Evolutionary conservation across 1,140 invertebrate genomes (phyloP), one percentile per base, ranked within the genome.

Genomic region (Scaptomyza pallida): DNA sequence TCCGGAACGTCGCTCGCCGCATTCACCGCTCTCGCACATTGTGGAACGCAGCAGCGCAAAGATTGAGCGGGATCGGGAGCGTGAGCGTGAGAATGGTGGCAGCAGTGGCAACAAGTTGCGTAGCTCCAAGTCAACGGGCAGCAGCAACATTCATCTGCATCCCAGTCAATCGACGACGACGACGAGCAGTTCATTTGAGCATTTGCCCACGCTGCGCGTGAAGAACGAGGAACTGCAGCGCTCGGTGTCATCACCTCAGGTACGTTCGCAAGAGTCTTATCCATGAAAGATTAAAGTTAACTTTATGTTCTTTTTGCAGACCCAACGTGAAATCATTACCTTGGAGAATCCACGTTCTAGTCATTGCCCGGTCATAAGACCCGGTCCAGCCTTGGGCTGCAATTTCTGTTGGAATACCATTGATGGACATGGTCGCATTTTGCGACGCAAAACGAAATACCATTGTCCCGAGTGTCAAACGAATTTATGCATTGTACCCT

Each of bases 331-430:
- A 86, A 91, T 90, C 15, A 83, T 91, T 56, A 90, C 88, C 26
- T 80, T 91, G 21, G 90, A 91, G 62, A 91, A 91, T 82, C 90
- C 92, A 57, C 90, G 93, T 70, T 92, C 92, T 75, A 93, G 94
- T 72, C 96, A 97, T 90, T 96, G 96, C 90, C 96, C 96, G 21
- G 95, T 95, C 0, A 93, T 96, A 16, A 93, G 96, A 41, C 94
- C 94, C 6, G 96, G 96, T 1, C 96, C 96, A 10, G 96, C 96
- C 2, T 91, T 97, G 48, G 95, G 96, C 41, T 97, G 96, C 91
- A 96, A 96, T 92, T 96, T 95, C 85, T 97, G 96, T 91, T 97
- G 96, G 96, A 97, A 97, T 81, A 96, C 96, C 1, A 95, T 96
- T 43, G 96, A 97, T 80, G 93, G 93, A 35, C 94, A 95, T 92